phyloP scores from a whole-genome alignment of 2,888 invertebrate genomes.

The Clostera curtula region DNA sequence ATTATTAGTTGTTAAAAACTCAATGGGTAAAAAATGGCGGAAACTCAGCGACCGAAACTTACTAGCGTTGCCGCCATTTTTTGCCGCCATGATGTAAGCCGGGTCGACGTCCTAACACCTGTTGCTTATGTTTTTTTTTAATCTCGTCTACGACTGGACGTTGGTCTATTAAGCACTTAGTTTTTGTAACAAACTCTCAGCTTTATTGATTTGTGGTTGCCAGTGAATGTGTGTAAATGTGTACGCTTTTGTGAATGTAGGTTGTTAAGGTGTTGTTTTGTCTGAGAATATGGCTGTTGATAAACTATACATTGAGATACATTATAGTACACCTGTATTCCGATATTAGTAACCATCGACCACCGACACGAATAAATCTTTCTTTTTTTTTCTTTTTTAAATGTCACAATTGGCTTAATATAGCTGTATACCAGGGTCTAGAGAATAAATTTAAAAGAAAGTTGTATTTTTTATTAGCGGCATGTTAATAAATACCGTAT shows the following conservation, averaged over 20 bases:
- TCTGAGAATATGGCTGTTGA: too few relatives aligned
- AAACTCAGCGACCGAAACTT: slow-evolving; percentile 36
- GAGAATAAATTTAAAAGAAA: too few relatives aligned
- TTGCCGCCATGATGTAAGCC: slow-evolving; percentile 53
- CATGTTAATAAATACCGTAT: too few relatives aligned
- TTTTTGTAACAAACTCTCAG: slow-evolving; percentile 47
- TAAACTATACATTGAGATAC: too few relatives aligned
- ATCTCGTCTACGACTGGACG: slow-evolving; percentile 36
- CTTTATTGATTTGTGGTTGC: slow-evolving; percentile 49
- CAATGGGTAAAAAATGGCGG: slow-evolving; percentile 35
- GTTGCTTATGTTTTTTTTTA: slow-evolving; percentile 37
- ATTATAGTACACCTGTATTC: too few relatives aligned
- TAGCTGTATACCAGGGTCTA: too few relatives aligned
- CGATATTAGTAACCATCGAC: too few relatives aligned
- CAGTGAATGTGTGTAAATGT: slow-evolving; percentile 12
- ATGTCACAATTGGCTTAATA: too few relatives aligned
- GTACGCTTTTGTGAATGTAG: slow-evolving; percentile 6
- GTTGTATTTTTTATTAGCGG: too few relatives aligned
- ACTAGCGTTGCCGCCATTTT: slow-evolving; percentile 42
- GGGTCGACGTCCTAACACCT: slow-evolving; percentile 36
- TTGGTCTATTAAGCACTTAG: slow-evolving; percentile 48
- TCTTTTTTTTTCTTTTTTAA: too few relatives aligned
- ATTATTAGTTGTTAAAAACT: slow-evolving; percentile 20
- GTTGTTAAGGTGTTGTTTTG: too few relatives aligned
- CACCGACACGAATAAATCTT: too few relatives aligned